Evolutionary conservation across 2,797 vertebrate species (phyloP).

Genomic region (Urocyon cinereoargenteus): DNA sequence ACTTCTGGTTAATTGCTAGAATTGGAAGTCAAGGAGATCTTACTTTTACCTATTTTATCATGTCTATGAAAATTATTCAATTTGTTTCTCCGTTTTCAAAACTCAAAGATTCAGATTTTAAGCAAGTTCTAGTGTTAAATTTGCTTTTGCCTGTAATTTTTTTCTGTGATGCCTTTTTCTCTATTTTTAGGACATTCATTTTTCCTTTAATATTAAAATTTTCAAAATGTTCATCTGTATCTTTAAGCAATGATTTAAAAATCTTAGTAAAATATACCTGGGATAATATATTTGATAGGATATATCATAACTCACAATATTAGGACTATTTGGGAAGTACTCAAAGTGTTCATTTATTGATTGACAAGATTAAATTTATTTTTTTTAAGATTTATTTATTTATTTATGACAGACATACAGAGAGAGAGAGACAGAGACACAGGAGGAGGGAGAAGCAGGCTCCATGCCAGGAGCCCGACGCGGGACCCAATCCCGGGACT

Average conservation of each 20-base stretch:
- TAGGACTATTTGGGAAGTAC: neutral
- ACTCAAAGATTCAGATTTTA: conserved; percentile 47
- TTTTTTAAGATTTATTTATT: neutral
- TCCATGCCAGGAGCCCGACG: too few relatives aligned
- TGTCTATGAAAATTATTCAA: conserved; percentile 47
- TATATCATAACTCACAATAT: neutral
- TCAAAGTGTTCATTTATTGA: conserved; percentile 29
- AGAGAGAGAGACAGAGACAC: too few relatives aligned
- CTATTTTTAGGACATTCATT: neutral
- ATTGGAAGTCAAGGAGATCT: conserved; percentile 13
- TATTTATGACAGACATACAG: too few relatives aligned
- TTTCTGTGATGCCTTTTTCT: conserved; percentile 5
- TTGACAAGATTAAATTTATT: conserved; percentile 36
- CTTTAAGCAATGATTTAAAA: neutral
- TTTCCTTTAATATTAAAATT: conserved; percentile 61
- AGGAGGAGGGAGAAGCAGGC: too few relatives aligned
- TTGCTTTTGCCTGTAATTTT: neutral
- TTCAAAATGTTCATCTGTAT: conserved; percentile 38
- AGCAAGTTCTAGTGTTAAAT: neutral
- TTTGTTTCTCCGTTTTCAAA: conserved; percentile 21
- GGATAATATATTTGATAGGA: conserved; percentile 4
- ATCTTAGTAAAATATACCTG: conserved; percentile 19
- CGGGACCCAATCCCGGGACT: too few relatives aligned
- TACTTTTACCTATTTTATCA: conserved; percentile 34
- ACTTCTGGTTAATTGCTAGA: conserved; percentile 59